phyloP scores from a whole-genome alignment of 2,113 vertebrate species.

The Hydrolagus affinis region DNA sequence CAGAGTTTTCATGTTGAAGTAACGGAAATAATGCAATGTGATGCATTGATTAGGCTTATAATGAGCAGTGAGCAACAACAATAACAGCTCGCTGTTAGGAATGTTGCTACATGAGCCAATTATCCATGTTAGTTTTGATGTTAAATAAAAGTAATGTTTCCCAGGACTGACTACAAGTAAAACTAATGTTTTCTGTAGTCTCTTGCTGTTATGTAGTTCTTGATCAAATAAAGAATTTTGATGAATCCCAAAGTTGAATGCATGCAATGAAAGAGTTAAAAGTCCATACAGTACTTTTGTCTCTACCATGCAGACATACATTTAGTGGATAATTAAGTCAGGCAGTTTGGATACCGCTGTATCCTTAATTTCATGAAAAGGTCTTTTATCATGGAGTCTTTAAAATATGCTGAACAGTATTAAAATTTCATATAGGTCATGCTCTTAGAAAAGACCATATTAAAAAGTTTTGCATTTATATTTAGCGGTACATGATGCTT shows the following conservation, averaged over 20 bases:
- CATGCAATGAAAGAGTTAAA: background rate
- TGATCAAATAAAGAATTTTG: too few species aligned
- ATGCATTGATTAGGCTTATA: too few species aligned
- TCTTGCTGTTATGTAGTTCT: too few species aligned
- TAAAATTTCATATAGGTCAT: conserved; percentile 6
- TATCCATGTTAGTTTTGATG: background rate
- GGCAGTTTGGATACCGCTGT: background rate
- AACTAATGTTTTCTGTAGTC: background rate
- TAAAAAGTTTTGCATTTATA: background rate
- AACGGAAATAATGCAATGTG: too few species aligned
- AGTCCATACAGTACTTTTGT: background rate
- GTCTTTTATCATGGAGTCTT: background rate
- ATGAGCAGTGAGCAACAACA: too few species aligned
- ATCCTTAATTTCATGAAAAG: background rate
- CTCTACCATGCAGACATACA: background rate
- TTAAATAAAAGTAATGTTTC: background rate
- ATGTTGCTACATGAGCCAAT: background rate
- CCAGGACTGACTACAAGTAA: background rate
- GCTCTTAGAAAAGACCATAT: background rate
- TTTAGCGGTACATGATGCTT: background rate
- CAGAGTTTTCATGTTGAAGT: too few species aligned
- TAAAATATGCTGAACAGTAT: background rate
- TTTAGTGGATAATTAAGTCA: background rate
- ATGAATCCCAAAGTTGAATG: background rate
- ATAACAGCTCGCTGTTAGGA: too few species aligned